Evolutionary conservation across 2,113 vertebrate species (phyloP).

Genomic region (Gambusia holbrooki): DNA sequence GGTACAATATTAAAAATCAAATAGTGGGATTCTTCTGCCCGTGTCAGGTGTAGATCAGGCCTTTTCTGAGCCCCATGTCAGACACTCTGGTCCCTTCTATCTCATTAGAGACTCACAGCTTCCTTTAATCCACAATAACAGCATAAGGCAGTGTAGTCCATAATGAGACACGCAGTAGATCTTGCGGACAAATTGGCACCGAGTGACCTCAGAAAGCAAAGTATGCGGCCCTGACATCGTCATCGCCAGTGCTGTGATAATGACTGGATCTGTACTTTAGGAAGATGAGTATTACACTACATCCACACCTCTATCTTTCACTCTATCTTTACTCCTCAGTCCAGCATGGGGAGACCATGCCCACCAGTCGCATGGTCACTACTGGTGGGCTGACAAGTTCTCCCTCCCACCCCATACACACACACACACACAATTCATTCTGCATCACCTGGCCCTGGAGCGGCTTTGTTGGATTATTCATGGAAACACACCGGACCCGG

Average conservation of each 20-base stretch:
- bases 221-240: slow-evolving; percentile 39
- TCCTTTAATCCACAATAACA: slow-evolving; percentile 40
- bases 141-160: slow-evolving; percentile 35
- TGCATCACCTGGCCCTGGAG: slow-evolving; percentile 75
- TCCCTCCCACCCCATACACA: neutral
- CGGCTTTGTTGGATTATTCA: slow-evolving; percentile 79
- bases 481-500: slow-evolving; percentile 66
- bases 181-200: slow-evolving; percentile 38
- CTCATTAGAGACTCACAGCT: slow-evolving; percentile 54
- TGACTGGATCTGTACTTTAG: slow-evolving; percentile 35
- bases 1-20: slow-evolving; percentile 55
- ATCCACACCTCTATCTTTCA: neutral
- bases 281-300: slow-evolving; percentile 13
- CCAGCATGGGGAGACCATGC: slow-evolving; percentile 6
- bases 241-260: slow-evolving; percentile 32
- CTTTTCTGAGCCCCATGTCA: slow-evolving; percentile 43
- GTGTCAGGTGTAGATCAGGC: slow-evolving; percentile 50
- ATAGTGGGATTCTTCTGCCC: slow-evolving; percentile 43
- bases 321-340: slow-evolving; percentile 21
- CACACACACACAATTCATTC: slow-evolving; percentile 9
- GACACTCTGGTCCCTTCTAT: slow-evolving; percentile 40
- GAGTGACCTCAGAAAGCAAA: slow-evolving; percentile 26
- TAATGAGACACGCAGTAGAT: slow-evolving; percentile 39
- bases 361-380: slow-evolving; percentile 34
- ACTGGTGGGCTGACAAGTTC: slow-evolving; percentile 71